Conservation (phyloP, 2,113 vertebrate genomes). For the Pomatorhinus ruficollis region DNA sequence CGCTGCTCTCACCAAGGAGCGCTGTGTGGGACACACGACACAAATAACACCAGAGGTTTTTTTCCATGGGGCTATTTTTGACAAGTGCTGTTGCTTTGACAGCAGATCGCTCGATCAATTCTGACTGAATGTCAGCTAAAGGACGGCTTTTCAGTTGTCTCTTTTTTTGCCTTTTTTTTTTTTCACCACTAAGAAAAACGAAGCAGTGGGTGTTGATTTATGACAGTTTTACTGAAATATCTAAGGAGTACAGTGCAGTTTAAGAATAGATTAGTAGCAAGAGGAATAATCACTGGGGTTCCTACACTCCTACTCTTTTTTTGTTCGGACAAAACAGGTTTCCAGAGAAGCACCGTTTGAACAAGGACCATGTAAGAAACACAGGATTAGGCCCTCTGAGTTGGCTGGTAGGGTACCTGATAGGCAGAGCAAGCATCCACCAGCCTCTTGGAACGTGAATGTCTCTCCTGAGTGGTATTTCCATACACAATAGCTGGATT, state of each 20-base stretch:
- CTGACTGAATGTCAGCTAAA: slow-evolving; percentile 39
- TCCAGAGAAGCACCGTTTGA: neutral
- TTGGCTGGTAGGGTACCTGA: neutral
- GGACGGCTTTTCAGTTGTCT: neutral
- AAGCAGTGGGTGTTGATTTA: slow-evolving; percentile 51
- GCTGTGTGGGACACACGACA: accelerated
- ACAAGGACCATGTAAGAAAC: neutral
- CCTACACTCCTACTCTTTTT: neutral
- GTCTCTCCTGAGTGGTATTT: neutral
- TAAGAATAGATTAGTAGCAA: slow-evolving; percentile 61
- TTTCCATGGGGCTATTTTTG: slow-evolving; percentile 56
- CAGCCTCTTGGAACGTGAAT: neutral
- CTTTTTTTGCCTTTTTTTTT: neutral
- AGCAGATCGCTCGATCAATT: slow-evolving; percentile 60
- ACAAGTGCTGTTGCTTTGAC: neutral
- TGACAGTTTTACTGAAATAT: slow-evolving; percentile 69
- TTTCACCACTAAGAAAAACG: slow-evolving; percentile 51
- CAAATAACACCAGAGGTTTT: slow-evolving; percentile 30
- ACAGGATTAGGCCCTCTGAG: neutral
- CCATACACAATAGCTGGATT: neutral
- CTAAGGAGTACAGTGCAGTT: slow-evolving; percentile 49
- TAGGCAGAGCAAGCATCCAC: neutral
- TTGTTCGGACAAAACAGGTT: neutral
- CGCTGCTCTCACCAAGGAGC: neutral
- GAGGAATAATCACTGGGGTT: slow-evolving; percentile 20